Base-by-base conservation (phyloP, 2,797 vertebrate species). In the Coregonus sp. region DNA sequence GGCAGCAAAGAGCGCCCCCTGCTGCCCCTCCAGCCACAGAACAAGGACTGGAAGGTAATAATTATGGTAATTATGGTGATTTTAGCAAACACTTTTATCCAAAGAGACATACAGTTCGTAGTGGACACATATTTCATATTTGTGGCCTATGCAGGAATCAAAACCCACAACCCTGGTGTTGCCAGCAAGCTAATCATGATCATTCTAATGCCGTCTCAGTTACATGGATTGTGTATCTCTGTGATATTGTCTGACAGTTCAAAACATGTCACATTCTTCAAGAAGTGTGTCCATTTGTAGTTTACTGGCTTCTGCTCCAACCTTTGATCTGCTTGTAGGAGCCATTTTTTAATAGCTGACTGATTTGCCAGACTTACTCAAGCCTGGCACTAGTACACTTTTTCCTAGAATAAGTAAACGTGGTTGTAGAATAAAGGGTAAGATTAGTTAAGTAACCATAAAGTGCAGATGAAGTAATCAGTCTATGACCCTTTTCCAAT, bases 41-140 rank as follows among this genome's bases (percentile, higher is more conserved):
- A 97, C 93, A 97, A 96, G 89, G 98, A 99, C 83, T 98, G 95
- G 96, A 99, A 99, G 97, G 98, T 99, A 81, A 63, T 56, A 4
- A 81, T 61, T 5, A 1, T 20, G n/a, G n/a, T 51, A 56, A 66
- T 20, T 66, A 14, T 31, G 63, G 9, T 25, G 59, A 63, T 63
- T 59, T 59, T 59, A n/a, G 2, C 18, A 15, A 35, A n/a, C 15
- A 59, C 18, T 20, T 59, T 59, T n/a, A 47, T 47, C 40, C 40
- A 47, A 47, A 47, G 40, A 12, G 40, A 47, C 40, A 0, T 11
- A 47, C 9, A 3, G 9, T 47, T 47, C 4, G 16, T 47, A 70
- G 33, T 69, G 33, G 33, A 12, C 35, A 69, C 33, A 69, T 18
- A 33, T 66, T 47, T 47, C 7, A 47, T 47, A 11, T 47, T 31